Conservation (phyloP, 2,113 vertebrate genomes). For the Acanthochromis polyacanthus region DNA sequence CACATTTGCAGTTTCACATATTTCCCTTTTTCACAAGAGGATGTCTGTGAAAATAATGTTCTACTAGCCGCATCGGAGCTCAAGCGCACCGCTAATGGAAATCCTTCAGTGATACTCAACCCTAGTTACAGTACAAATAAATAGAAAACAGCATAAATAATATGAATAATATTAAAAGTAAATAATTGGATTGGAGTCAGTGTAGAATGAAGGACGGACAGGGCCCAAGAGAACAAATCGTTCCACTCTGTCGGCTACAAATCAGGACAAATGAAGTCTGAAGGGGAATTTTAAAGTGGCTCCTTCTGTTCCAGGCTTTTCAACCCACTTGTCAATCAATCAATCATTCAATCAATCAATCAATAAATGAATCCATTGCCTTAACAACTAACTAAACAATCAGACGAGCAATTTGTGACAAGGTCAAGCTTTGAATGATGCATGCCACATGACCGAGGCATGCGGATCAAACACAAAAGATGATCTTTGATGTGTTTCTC, state of each 20-base stretch:
- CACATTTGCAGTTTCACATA: too few relatives aligned
- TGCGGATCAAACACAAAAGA: not conserved
- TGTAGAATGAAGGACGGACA: not conserved
- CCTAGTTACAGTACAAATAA: not conserved
- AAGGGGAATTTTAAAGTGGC: constrained; percentile 11
- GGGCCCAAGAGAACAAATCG: not conserved
- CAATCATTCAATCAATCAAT: constrained; percentile 14
- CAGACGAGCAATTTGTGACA: constrained; percentile 17
- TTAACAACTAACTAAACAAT: constrained; percentile 3
- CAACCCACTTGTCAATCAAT: constrained; percentile 1
- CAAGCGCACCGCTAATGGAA: too few relatives aligned
- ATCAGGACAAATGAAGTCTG: not conserved
- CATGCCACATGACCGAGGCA: not conserved
- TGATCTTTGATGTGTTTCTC: not conserved
- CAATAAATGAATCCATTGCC: not conserved
- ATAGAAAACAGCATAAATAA: not conserved
- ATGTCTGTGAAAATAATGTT: too few relatives aligned
- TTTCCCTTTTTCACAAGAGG: too few relatives aligned
- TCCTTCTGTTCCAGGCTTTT: constrained; percentile 8
- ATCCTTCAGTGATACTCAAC: too few relatives aligned
- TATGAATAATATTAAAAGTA: not conserved
- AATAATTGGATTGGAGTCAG: not conserved
- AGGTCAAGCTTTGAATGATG: not conserved
- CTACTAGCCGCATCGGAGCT: too few relatives aligned
- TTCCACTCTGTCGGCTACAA: not conserved